Evolutionary conservation across 2,888 invertebrate genomes (phyloP).

Genomic region (Cerastoderma edule): DNA sequence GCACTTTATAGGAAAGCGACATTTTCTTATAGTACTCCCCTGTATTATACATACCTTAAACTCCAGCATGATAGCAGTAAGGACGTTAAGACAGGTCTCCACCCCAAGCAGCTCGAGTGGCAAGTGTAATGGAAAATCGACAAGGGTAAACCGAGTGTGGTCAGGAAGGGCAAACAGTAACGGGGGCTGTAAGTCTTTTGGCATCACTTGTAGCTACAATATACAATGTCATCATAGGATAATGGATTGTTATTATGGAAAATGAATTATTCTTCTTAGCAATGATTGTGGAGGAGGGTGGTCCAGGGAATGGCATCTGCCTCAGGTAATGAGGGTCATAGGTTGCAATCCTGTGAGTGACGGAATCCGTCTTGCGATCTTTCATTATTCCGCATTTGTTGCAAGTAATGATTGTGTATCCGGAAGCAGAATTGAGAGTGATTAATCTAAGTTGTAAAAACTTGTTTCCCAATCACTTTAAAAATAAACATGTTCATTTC

Average conservation of each 20-base stretch:
- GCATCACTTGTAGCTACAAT: slow-evolving; percentile 90
- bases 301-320: too few species aligned
- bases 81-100: slow-evolving; percentile 97
- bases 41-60: slow-evolving; percentile 89
- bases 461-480: too few species aligned
- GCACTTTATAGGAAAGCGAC: too few species aligned
- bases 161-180: slow-evolving; percentile 92
- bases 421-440: too few species aligned
- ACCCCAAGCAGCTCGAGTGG: slow-evolving; percentile 98
- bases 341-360: too few species aligned
- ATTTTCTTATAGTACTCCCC: not conserved
- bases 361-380: too few species aligned
- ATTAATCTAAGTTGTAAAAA: too few species aligned
- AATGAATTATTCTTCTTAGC: not conserved
- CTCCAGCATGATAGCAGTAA: slow-evolving; percentile 97
- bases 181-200: slow-evolving; percentile 90
- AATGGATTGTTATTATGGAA: not conserved
- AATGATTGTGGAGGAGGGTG: too few species aligned
- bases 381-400: too few species aligned
- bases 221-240: slow-evolving; percentile 13
- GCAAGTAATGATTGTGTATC: too few species aligned
- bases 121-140: slow-evolving; percentile 99
- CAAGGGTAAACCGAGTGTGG: slow-evolving; percentile 97
- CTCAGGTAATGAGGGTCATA: too few species aligned
- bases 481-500: too few species aligned